Percentiles rank a stretch among this genome's conserved stretches.
Evolutionary conservation across 2,888 invertebrate species (phyloP).

Genomic region (Meteorus cinctellus): DNA sequence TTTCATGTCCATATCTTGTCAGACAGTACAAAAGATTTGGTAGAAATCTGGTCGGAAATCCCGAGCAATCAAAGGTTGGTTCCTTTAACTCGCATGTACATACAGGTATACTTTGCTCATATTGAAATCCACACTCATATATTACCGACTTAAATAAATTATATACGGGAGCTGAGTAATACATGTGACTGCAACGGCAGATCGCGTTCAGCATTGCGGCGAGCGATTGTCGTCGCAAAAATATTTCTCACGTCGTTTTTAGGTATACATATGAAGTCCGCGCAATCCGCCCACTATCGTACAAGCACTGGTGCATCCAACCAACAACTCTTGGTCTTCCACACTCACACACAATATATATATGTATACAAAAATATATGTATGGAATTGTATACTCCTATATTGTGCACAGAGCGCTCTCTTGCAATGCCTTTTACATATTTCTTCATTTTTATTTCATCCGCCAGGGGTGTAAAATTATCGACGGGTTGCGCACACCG

Average conservation of each 20-base stretch:
- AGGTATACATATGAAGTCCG: slow-evolving; percentile 46
- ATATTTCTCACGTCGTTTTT: slow-evolving; percentile 68
- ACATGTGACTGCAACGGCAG: slow-evolving; percentile 8
- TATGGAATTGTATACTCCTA: slow-evolving; percentile 19
- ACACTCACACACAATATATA: neutral
- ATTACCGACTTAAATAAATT: neutral
- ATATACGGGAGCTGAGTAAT: neutral
- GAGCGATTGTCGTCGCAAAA: slow-evolving; percentile 54
- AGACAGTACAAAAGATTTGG: too few species aligned
- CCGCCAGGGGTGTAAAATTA: slow-evolving; percentile 56
- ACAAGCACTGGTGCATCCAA: slow-evolving; percentile 40
- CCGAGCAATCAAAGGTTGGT: too few species aligned
- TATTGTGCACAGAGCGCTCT: slow-evolving; percentile 51
- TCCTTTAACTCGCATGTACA: too few species aligned
- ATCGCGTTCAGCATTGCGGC: slow-evolving; percentile 15
- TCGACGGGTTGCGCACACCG: slow-evolving; percentile 54
- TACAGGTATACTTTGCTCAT: too few species aligned
- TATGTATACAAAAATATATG: slow-evolving; percentile 25
- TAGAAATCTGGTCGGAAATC: too few species aligned
- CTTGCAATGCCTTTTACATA: slow-evolving; percentile 52
- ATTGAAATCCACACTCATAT: neutral
- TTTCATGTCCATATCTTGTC: too few species aligned
- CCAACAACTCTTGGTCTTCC: slow-evolving; percentile 25
- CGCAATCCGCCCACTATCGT: slow-evolving; percentile 56
- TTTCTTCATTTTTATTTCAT: slow-evolving; percentile 51